Evolutionary conservation across 2,797 vertebrate genomes (phyloP), one percentile per base, ranked within the genome.

Genomic region (Champsocephalus gunnari): DNA sequence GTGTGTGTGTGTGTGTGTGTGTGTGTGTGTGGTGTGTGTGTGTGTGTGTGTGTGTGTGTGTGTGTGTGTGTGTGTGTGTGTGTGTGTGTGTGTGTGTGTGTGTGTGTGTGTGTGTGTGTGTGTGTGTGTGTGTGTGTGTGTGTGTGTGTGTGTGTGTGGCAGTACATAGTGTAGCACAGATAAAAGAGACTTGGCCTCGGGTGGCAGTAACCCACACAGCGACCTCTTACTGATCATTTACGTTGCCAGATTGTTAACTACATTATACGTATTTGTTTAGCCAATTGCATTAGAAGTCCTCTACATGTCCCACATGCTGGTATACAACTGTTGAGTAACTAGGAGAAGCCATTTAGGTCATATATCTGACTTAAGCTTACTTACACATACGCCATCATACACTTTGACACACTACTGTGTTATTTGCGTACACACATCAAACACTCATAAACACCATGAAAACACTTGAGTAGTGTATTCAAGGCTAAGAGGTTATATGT

Each of bases 111-210:
- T 24, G 24, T 3, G 24, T 24, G 24, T 21, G 21, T 21, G 4
- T 6, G 7, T 9, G 24, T 4, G 4, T 6, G 7, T 9, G 24
- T 4, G 4, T 6, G 7, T 9, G 24, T 4, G 4, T 6, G 7
- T 9, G 24, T 4, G 4, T 6, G 7, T 9, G 24, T 4, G 21
- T 24, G 21, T 21, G 21, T 24, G 21, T 24, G 21, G 2, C 34
- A 34, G 34, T 38, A 38, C 34, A 38, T 38, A 38, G 34, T 38
- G 34, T 7, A 24, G 58, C 55, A 57, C 21, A 66, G 64, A 75
- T 66, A 17, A 75, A 75, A 72, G 59, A 80, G 77, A 67, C 34
- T 5, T 57, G 3, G 45, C 70, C 54, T 80, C 43, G 9, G 61
- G 75, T 73, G 5, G 19, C 56, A 69, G 51, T 16, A 47, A 54